phyloP scores from a whole-genome alignment of 2,888 invertebrate genomes.

The Cryptophagus acutangulus region DNA sequence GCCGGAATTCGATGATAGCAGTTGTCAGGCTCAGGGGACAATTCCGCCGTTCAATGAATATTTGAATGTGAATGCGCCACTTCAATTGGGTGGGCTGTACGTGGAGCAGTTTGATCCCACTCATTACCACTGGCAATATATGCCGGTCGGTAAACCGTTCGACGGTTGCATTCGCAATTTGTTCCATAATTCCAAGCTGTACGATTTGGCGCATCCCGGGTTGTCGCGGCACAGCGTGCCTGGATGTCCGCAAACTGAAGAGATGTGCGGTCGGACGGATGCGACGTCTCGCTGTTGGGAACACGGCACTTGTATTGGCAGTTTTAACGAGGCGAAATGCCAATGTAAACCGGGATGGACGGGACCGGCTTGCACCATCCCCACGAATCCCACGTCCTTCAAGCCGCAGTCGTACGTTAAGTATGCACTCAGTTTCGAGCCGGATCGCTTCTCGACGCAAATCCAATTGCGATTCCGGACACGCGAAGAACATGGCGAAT shows the following conservation, averaged over 20 bases:
- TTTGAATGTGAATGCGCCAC: conserved; percentile 89
- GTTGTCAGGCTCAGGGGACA: conserved; percentile 83
- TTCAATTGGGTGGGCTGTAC: conserved; percentile 88
- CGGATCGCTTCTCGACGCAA: conserved; percentile 87
- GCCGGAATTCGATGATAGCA: conserved; percentile 81
- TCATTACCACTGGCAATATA: conserved; percentile 85
- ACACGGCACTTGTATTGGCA: conserved; percentile 91
- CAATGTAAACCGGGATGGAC: conserved; percentile 95
- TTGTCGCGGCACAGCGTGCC: conserved; percentile 78
- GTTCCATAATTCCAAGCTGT: conserved; percentile 91
- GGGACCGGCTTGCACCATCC: conserved; percentile 80
- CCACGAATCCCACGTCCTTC: conserved; percentile 87
- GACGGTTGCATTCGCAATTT: conserved; percentile 95
- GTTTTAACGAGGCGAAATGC: conserved; percentile 83
- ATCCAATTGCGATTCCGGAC: conserved; percentile 92
- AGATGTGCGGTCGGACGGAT: conserved; percentile 83
- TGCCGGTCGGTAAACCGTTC: conserved; percentile 86
- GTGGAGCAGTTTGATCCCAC: conserved; percentile 86
- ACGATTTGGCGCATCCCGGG: conserved; percentile 92
- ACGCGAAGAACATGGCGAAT: conserved; percentile 85
- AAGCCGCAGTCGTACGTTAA: conserved; percentile 94
- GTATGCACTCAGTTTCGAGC: conserved; percentile 91
- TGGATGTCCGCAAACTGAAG: conserved; percentile 92
- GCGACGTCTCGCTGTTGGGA: conserved; percentile 84
- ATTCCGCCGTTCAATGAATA: conserved; percentile 95